Evolutionary conservation across 2,113 vertebrate genomes (phyloP).

Genomic region (Promerops cafer): DNA sequence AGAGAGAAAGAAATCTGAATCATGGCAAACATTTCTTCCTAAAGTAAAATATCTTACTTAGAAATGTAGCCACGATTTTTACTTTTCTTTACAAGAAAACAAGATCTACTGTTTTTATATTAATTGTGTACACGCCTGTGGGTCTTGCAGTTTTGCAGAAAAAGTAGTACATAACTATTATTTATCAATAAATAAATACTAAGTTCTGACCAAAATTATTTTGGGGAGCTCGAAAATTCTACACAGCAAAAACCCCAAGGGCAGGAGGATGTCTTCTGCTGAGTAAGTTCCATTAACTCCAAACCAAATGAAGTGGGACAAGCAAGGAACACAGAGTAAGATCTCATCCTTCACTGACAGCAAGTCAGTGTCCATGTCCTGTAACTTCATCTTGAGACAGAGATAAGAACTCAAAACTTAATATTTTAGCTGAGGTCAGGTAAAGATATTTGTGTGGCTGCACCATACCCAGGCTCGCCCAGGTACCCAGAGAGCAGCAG

Average conservation of each 20-base stretch:
- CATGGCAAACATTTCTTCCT: background rate
- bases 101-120: background rate
- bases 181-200: background rate
- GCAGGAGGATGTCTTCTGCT: background rate
- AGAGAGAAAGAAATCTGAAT: background rate
- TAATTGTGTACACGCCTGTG: background rate
- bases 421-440: background rate
- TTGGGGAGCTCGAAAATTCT: background rate
- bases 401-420: background rate
- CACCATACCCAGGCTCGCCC: background rate
- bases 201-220: background rate
- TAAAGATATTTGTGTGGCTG: background rate
- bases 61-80: background rate
- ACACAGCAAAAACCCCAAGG: background rate
- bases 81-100: background rate
- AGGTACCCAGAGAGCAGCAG: background rate
- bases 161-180: background rate
- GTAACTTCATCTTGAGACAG: background rate
- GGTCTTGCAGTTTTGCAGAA: background rate
- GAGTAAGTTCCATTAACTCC: background rate
- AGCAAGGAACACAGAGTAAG: background rate
- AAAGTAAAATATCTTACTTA: background rate
- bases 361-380: background rate
- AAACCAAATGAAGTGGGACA: background rate
- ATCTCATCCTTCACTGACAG: background rate